Percentiles rank a stretch among this genome's conserved stretches.
Evolutionary conservation across 2,113 vertebrate genomes (phyloP).

Genomic region (Ictidomys tridecemlineatus): DNA sequence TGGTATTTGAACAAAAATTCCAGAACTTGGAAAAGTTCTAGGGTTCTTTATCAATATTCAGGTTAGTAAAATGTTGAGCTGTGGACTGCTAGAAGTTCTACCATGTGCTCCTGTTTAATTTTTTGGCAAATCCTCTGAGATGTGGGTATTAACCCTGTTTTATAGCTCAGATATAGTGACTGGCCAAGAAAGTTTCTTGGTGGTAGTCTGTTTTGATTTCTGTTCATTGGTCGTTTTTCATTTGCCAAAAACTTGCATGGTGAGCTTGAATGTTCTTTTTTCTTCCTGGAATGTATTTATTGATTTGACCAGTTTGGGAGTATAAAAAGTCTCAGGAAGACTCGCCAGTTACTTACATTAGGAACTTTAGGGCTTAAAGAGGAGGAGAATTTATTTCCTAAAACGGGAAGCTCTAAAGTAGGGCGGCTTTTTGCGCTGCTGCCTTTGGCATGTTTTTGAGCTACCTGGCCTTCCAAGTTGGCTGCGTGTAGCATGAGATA

Average conservation of each 20-base stretch:
- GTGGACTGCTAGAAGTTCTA: not conserved
- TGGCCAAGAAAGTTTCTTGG: not conserved
- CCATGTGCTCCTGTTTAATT: not conserved
- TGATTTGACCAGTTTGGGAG: not conserved
- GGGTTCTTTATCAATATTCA: not conserved
- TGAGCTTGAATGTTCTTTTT: not conserved
- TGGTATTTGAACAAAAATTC: conserved; percentile 22
- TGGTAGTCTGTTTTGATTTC: not conserved
- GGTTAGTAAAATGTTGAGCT: not conserved
- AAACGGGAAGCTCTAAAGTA: not conserved
- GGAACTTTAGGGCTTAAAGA: not conserved
- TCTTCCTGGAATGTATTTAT: not conserved
- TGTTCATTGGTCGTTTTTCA: not conserved
- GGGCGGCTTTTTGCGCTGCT: not conserved
- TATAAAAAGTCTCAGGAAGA: not conserved
- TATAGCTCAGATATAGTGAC: not conserved
- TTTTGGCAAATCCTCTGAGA: not conserved
- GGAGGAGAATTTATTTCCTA: not conserved
- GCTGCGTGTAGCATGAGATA: not conserved
- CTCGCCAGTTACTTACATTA: not conserved
- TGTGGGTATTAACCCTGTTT: not conserved
- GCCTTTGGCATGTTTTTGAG: not conserved
- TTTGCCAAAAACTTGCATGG: not conserved
- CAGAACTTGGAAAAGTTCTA: not conserved
- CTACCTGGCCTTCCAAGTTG: not conserved